A percentile compares a stretch with the other conserved stretches of the same genome.
Evolutionary conservation across 2,797 vertebrate genomes (phyloP).

Genomic region (Notoglanidium macrostoma): DNA sequence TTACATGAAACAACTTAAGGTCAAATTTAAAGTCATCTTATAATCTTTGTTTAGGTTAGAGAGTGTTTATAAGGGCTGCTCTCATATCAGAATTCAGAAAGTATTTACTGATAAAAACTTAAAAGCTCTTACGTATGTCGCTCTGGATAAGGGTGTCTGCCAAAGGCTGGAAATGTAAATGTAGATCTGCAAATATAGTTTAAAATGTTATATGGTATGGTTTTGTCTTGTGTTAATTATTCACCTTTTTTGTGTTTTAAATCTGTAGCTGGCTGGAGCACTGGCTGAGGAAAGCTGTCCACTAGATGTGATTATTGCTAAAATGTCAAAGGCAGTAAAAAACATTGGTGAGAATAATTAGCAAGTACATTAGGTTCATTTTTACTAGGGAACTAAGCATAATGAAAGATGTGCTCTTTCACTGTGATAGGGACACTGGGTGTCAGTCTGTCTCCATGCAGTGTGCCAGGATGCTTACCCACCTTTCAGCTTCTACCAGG

Average conservation of each 20-base stretch:
- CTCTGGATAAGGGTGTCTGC: too few species aligned
- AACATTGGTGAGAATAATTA: conserved; percentile 74
- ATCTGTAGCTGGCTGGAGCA: conserved; percentile 84
- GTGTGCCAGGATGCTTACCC: conserved; percentile 85
- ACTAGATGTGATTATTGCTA: conserved; percentile 78
- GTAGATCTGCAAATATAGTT: neutral
- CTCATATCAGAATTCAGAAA: neutral
- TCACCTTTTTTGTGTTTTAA: neutral
- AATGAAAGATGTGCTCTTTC: neutral
- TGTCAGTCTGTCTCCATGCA: conserved; percentile 90
- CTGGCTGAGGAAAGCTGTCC: conserved; percentile 83
- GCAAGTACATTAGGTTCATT: neutral
- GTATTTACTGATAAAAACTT: too few species aligned
- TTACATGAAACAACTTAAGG: too few species aligned
- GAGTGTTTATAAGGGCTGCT: too few species aligned
- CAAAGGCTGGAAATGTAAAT: too few species aligned
- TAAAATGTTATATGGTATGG: neutral
- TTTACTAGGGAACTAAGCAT: neutral
- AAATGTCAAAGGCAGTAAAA: conserved; percentile 67
- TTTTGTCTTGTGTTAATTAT: neutral
- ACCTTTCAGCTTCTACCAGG: conserved; percentile 84
- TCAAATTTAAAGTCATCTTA: neutral
- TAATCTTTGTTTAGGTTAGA: neutral
- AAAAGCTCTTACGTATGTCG: too few species aligned
- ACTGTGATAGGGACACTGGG: conserved; percentile 83